These are phyloP conservation scores for Anoplophora glabripennis DNA, from an alignment of 1,140 invertebrate genomes.

Conservation along the genomic window DNA sequence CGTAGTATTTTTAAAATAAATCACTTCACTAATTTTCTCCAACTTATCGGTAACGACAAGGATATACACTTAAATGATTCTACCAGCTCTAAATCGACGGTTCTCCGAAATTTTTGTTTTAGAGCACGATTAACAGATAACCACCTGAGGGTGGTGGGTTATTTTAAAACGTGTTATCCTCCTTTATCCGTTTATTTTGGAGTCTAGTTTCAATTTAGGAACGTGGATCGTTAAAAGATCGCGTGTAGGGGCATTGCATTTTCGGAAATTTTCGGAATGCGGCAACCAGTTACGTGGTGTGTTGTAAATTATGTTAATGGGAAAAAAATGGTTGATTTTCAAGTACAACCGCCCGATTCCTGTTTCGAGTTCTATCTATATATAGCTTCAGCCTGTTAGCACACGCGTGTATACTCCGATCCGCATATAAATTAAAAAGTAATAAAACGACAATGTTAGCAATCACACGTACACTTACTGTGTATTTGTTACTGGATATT, in stretches of 20 bases:
- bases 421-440: not conserved
- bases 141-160: no score
- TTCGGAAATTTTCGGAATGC: not conserved
- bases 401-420: not conserved
- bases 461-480: not conserved
- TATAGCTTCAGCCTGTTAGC: constrained; percentile 9
- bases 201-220: not conserved
- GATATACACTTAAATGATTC: no score
- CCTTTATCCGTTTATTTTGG: no score
- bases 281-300: not conserved
- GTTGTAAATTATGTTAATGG: not conserved
- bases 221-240: not conserved
- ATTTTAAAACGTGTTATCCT: no score
- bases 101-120: no score
- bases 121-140: no score
- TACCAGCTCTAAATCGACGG: no score
- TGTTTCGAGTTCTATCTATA: constrained; percentile 5
- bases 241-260: not conserved
- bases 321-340: not conserved
- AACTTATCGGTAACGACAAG: no score
- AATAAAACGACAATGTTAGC: not conserved
- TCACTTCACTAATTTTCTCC: no score
- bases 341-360: not conserved
- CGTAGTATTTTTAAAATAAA: no score
- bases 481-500: not conserved